phyloP scores from a whole-genome alignment of 2,113 vertebrate species.

The Chaetodon auriga region DNA sequence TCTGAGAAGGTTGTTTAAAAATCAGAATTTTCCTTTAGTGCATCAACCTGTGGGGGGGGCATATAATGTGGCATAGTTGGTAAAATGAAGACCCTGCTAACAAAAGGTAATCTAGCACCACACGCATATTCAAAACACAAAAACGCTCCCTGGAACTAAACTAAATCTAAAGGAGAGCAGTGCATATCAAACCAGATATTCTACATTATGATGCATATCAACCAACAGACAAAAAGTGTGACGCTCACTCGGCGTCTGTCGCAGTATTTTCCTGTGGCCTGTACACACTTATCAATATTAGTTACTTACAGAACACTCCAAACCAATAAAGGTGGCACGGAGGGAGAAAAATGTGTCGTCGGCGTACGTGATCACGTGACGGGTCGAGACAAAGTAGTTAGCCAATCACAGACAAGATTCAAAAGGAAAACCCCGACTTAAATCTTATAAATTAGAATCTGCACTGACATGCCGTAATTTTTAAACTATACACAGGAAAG shows the following conservation, averaged over 20 bases:
- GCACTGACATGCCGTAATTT: slow-evolving; percentile 90
- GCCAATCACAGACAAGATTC: slow-evolving; percentile 52
- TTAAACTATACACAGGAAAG: slow-evolving; percentile 90
- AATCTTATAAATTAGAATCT: slow-evolving; percentile 89
- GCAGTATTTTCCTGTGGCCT: slow-evolving; percentile 88
- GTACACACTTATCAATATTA: slow-evolving; percentile 87
- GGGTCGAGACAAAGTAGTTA: slow-evolving; percentile 86
- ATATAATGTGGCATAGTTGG: slow-evolving; percentile 88
- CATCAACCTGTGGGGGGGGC: slow-evolving; percentile 86
- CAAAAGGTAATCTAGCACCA: slow-evolving; percentile 87
- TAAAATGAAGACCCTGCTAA: slow-evolving; percentile 88
- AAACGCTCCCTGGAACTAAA: slow-evolving; percentile 88
- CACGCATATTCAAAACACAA: slow-evolving; percentile 88
- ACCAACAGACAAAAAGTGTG: slow-evolving; percentile 90
- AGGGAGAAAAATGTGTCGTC: slow-evolving; percentile 63
- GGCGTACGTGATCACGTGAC: slow-evolving; percentile 87
- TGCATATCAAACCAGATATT: slow-evolving; percentile 91
- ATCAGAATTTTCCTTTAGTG: slow-evolving; percentile 20
- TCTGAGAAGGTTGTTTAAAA: not conserved
- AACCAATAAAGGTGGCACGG: slow-evolving; percentile 74
- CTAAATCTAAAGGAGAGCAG: slow-evolving; percentile 90
- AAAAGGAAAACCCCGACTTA: not conserved
- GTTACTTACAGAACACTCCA: slow-evolving; percentile 87
- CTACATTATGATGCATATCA: slow-evolving; percentile 90
- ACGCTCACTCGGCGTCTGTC: slow-evolving; percentile 88